A percentile compares a stretch with the other conserved stretches of the same genome.
Conservation (phyloP, 2,113 vertebrate species). For the Opisthocomus hoazin region DNA sequence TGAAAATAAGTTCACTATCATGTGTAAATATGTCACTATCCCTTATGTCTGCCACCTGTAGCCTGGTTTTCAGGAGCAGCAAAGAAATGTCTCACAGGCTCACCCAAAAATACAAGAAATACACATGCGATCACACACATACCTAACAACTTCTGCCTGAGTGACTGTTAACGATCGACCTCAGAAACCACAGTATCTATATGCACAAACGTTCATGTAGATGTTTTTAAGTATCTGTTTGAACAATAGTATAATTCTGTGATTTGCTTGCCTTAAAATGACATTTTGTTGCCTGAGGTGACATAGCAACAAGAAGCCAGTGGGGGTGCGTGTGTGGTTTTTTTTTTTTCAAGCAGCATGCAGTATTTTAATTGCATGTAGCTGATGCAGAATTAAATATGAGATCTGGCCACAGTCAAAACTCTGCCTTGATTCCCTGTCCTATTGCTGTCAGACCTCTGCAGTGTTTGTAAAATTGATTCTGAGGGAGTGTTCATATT, state of each 20-base stretch:
- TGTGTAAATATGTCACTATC: background rate
- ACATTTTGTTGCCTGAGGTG: background rate
- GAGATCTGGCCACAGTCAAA: background rate
- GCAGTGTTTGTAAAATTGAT: background rate
- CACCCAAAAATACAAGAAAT: background rate
- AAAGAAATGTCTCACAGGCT: background rate
- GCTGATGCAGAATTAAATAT: background rate
- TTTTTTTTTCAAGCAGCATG: background rate
- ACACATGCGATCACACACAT: background rate
- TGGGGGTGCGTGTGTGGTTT: no score
- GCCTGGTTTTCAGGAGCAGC: background rate
- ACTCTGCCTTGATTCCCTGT: background rate
- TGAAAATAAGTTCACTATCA: background rate
- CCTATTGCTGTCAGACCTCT: background rate
- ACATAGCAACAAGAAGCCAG: background rate
- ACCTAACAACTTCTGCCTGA: background rate
- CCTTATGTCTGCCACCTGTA: background rate
- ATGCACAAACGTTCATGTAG: background rate
- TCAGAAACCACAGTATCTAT: background rate
- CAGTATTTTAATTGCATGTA: background rate
- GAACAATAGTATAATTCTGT: background rate
- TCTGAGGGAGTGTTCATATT: background rate
- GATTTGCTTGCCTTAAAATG: background rate
- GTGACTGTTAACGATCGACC: rapidly evolving
- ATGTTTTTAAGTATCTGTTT: background rate